These are phyloP conservation scores for Potorous gilbertii DNA, from an alignment of 2,797 vertebrate species.

Conservation along the genomic window DNA sequence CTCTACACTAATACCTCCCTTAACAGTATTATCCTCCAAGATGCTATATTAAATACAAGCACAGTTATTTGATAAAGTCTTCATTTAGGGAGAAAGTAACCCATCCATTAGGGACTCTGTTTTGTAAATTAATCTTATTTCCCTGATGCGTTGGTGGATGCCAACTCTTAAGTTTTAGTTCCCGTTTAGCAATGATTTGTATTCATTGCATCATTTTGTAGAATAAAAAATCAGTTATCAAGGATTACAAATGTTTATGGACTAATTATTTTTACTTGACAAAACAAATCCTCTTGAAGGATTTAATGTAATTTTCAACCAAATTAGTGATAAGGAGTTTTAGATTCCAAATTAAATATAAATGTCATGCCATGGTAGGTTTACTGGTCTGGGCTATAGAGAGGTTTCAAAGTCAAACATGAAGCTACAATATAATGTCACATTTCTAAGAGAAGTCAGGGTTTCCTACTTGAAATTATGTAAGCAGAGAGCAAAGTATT, in stretches of 20 bases:
- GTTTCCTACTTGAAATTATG: neutral
- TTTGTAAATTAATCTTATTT: conserved; percentile 2
- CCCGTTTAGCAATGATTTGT: conserved; percentile 34
- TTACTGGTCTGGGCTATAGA: neutral
- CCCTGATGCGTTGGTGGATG: neutral
- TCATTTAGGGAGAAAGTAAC: conserved; percentile 21
- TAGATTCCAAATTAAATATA: conserved; percentile 8
- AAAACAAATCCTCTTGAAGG: neutral
- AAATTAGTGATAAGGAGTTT: conserved; percentile 24
- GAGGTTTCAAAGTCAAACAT: conserved; percentile 31
- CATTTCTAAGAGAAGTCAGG: conserved; percentile 34
- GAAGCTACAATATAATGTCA: neutral
- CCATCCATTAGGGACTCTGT: conserved; percentile 19
- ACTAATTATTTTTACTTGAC: conserved; percentile 32
- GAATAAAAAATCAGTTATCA: conserved; percentile 49
- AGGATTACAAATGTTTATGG: conserved; percentile 31
- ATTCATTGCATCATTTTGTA: conserved; percentile 14
- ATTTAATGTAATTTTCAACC: conserved; percentile 40
- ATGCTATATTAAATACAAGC: neutral
- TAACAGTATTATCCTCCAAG: neutral
- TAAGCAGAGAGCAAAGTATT: neutral
- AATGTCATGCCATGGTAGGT: neutral
- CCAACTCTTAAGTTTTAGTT: conserved; percentile 44
- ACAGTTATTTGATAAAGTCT: conserved; percentile 5
- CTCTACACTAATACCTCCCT: neutral